Conservation (phyloP, 92 coral and sea anemone species). For the Zoanthus gigantus region DNA sequence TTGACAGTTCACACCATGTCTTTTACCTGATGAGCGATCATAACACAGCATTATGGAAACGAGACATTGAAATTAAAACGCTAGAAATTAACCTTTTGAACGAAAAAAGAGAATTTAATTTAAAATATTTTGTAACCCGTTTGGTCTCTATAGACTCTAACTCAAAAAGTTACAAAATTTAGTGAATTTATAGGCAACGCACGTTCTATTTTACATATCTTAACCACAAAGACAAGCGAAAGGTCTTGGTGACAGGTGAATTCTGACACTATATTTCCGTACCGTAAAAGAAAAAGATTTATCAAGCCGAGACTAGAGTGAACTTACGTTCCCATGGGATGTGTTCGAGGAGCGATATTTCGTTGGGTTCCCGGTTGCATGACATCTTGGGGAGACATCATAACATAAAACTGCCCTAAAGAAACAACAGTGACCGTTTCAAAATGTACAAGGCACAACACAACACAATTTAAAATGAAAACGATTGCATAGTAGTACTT, state of each 20-base stretch:
- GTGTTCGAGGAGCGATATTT: slow-evolving; percentile 92
- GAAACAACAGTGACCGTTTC: slow-evolving; percentile 6
- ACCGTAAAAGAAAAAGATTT: no score
- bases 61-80: no score
- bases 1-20: neutral
- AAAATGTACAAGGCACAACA: neutral
- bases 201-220: neutral
- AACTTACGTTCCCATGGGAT: slow-evolving; percentile 76
- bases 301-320: neutral
- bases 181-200: neutral
- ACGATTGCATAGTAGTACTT: neutral
- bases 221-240: slow-evolving; percentile 5
- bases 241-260: neutral
- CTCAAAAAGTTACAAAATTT: no score
- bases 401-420: slow-evolving; percentile 95
- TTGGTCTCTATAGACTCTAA: no score
- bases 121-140: neutral
- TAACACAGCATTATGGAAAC: no score
- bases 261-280: neutral
- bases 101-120: neutral
- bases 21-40: neutral
- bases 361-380: slow-evolving; percentile 96
- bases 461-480: neutral
- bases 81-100: no score
- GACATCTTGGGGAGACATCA: slow-evolving; percentile 99